phyloP scores from a whole-genome alignment of 2,113 vertebrate genomes.

The Lagenorhynchus albirostris region DNA sequence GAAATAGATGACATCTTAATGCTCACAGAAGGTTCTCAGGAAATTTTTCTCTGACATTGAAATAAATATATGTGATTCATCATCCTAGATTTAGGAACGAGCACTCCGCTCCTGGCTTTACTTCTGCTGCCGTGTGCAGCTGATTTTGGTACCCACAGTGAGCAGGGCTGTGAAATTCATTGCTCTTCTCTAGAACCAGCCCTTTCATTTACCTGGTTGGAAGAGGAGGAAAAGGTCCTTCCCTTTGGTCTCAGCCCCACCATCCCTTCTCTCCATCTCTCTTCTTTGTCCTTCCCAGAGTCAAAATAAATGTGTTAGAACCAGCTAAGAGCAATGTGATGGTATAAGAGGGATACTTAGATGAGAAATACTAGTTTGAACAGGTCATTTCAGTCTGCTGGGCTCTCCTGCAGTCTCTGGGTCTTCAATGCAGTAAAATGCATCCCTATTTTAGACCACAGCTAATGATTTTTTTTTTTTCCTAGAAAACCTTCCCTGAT shows the following conservation, averaged over 20 bases:
- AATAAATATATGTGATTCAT: conserved; percentile 53
- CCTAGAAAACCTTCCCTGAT: neutral
- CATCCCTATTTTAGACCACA: neutral
- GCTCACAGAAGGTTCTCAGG: neutral
- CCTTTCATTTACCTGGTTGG: fast-evolving
- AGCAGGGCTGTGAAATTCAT: neutral
- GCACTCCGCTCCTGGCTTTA: neutral
- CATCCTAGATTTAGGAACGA: neutral
- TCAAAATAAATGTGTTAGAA: neutral
- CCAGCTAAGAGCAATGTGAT: neutral
- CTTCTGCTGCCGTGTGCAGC: fast-evolving
- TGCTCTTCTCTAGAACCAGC: neutral
- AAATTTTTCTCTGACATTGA: conserved; percentile 64
- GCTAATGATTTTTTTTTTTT: neutral
- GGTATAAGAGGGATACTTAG: neutral
- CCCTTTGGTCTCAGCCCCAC: neutral
- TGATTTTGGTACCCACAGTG: fast-evolving
- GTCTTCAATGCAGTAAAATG: neutral
- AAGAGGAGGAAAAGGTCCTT: fast-evolving
- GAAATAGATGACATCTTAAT: conserved; percentile 48
- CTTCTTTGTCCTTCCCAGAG: neutral
- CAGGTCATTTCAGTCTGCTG: fast-evolving
- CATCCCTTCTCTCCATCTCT: neutral
- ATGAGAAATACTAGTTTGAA: neutral
- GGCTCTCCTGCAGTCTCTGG: fast-evolving